Conservation (phyloP, 2,113 vertebrate species). For the Emydocephalus ijimae region DNA sequence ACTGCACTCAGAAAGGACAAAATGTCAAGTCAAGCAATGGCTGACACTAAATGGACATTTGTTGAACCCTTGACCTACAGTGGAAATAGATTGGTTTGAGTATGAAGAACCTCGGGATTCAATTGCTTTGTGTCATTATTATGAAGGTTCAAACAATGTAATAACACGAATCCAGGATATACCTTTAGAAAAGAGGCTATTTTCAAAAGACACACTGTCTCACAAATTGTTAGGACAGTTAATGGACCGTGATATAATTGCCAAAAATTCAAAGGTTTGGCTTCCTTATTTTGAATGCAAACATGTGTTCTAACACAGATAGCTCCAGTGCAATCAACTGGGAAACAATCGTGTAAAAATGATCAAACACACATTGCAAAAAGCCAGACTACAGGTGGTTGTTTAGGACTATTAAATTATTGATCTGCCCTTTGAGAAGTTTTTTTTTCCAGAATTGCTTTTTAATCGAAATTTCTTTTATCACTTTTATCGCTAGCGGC, state of each 20-base stretch:
- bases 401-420: neutral
- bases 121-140: neutral
- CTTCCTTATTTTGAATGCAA: neutral
- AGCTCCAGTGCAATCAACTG: neutral
- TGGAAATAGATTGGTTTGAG: neutral
- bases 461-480: neutral
- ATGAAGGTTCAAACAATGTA: neutral
- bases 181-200: neutral
- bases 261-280: neutral
- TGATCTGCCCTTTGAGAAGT: neutral
- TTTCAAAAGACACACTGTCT: neutral
- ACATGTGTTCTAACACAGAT: neutral
- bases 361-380: neutral
- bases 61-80: neutral
- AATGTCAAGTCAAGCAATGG: neutral
- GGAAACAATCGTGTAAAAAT: neutral
- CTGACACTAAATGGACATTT: neutral
- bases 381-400: neutral
- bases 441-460: neutral
- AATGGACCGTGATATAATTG: neutral
- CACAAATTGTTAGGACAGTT: neutral
- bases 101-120: neutral
- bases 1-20: neutral
- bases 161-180: neutral
- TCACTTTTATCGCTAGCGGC: neutral